Conservation (phyloP, 2,113 vertebrate genomes). For the Corydoras maculifer region DNA sequence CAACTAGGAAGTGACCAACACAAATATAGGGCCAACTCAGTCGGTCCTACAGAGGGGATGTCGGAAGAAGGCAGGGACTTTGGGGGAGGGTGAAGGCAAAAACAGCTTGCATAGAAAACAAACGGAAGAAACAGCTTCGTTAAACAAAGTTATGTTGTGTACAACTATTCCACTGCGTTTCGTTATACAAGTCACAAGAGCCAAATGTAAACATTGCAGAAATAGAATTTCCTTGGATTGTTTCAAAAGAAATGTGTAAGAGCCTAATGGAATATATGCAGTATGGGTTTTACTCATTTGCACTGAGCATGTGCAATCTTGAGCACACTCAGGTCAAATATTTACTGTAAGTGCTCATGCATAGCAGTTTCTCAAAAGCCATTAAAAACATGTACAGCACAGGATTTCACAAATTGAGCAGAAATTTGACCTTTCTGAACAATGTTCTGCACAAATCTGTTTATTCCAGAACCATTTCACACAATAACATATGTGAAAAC, state of each 20-base stretch:
- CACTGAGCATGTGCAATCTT: not conserved
- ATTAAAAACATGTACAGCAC: too few species aligned
- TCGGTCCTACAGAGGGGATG: slow-evolving; percentile 30
- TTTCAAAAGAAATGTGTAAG: slow-evolving; percentile 13
- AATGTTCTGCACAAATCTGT: too few species aligned
- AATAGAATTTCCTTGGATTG: slow-evolving; percentile 34
- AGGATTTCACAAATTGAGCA: too few species aligned
- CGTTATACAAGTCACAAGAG: slow-evolving; percentile 2
- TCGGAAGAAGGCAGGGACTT: slow-evolving; percentile 23
- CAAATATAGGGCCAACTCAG: slow-evolving; percentile 39
- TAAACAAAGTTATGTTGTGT: slow-evolving; percentile 10
- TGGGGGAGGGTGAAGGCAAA: slow-evolving; percentile 18
- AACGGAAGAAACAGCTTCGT: slow-evolving; percentile 32
- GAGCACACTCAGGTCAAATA: not conserved
- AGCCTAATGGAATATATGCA: not conserved
- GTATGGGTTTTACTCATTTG: not conserved
- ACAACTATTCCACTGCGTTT: slow-evolving; percentile 1
- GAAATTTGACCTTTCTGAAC: too few species aligned
- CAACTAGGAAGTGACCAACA: slow-evolving; percentile 56
- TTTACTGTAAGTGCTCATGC: not conserved
- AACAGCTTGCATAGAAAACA: slow-evolving; percentile 11
- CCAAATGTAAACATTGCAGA: slow-evolving; percentile 5
- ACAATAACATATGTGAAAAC: too few species aligned
- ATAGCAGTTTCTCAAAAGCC: too few species aligned
- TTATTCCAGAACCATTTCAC: too few species aligned